Conservation (phyloP, 1,140 invertebrate species). For the Metaphire vulgaris region DNA sequence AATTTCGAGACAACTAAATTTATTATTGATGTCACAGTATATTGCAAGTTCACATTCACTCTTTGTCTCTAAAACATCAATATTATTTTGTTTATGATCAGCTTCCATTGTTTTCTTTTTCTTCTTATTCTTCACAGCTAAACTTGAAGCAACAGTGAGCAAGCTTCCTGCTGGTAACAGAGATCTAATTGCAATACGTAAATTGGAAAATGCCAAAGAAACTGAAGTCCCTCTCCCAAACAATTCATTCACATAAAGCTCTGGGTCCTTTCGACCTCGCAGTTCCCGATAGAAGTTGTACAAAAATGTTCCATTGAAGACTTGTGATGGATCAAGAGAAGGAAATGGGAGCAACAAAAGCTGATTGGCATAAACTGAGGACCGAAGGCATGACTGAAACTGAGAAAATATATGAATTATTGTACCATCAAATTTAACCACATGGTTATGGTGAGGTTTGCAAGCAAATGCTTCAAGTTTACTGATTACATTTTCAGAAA, state of each 20-base stretch:
- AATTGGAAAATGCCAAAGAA: background rate
- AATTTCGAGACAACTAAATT: background rate
- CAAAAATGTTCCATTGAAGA: slow-evolving; percentile 9
- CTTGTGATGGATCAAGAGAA: slow-evolving; percentile 11
- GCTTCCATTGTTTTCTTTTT: background rate
- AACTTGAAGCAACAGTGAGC: background rate
- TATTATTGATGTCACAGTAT: background rate
- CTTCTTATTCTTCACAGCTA: background rate
- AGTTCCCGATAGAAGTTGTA: background rate
- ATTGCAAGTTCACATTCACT: background rate
- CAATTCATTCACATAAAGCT: background rate
- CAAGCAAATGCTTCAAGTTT: background rate
- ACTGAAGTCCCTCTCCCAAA: background rate
- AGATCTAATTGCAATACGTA: background rate
- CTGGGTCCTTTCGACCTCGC: background rate
- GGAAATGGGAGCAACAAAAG: slow-evolving; percentile 37
- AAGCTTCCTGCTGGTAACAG: background rate
- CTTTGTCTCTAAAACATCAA: background rate
- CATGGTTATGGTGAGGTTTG: background rate
- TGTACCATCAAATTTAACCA: slow-evolving; percentile 29
- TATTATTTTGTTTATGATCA: background rate
- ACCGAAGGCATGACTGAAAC: slow-evolving; percentile 40
- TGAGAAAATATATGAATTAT: slow-evolving; percentile 43
- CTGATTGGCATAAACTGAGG: slow-evolving; percentile 37
- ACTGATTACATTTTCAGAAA: background rate